Percentiles rank a stretch among this genome's conserved stretches.
Evolutionary conservation across 1,140 invertebrate species (phyloP).

Genomic region (Lithobius niger): DNA sequence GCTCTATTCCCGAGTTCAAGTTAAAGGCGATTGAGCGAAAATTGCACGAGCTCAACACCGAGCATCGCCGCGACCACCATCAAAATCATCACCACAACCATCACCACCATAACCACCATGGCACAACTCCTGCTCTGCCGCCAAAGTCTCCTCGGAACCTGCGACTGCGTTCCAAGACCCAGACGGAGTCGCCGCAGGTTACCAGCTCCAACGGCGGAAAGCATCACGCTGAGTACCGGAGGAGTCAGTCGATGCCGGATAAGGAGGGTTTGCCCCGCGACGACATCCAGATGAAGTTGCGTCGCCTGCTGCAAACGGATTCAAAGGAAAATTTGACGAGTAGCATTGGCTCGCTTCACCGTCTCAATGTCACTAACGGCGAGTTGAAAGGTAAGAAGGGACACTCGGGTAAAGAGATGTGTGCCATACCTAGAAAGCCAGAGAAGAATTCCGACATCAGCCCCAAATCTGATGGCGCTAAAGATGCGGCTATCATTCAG

Average conservation of each 20-base stretch:
- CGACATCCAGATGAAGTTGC: conserved; percentile 59
- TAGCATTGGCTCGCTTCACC: neutral
- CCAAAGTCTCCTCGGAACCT: conserved; percentile 1
- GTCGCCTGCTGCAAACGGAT: conserved; percentile 51
- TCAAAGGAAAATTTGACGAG: conserved; percentile 43
- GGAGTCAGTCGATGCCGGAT: conserved; percentile 14
- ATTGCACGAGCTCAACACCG: neutral
- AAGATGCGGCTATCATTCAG: neutral
- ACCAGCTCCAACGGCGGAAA: neutral
- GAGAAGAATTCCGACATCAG: neutral
- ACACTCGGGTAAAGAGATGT: conserved; percentile 7
- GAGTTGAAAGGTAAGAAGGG: conserved; percentile 9
- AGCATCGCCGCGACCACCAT: too few relatives aligned
- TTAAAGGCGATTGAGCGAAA: too few relatives aligned
- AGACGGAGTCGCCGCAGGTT: neutral
- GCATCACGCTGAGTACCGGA: conserved; percentile 1
- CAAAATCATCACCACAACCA: too few relatives aligned
- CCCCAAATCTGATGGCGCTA: too few relatives aligned
- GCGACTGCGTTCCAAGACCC: neutral
- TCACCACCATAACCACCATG: too few relatives aligned
- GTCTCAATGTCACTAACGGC: conserved; percentile 14
- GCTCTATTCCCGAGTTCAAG: too few relatives aligned
- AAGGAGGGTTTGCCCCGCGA: conserved; percentile 32
- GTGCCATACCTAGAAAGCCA: neutral
- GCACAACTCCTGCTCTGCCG: too few relatives aligned